Evolutionary conservation across 1,140 invertebrate genomes (phyloP).

Genomic region (Heliconius nattereri): DNA sequence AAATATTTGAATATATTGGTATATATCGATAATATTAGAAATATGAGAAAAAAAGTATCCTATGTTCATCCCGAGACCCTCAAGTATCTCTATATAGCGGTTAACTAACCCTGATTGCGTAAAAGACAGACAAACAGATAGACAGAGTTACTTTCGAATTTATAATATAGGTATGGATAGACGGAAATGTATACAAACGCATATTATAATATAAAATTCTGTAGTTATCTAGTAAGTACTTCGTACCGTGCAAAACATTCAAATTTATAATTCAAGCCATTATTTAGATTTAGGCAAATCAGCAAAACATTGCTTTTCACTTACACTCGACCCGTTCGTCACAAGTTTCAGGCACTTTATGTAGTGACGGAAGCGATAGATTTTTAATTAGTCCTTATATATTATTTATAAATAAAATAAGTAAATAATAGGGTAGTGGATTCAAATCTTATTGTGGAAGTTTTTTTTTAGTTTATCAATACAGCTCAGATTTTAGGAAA

Average conservation of each 20-base stretch:
- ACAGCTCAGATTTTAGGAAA: too few species aligned
- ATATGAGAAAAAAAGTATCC: too few species aligned
- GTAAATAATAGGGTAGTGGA: neutral
- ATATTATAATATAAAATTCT: neutral
- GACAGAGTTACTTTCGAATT: too few species aligned
- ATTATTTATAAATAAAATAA: neutral
- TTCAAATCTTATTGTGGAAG: neutral
- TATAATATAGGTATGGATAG: too few species aligned
- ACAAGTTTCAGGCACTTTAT: conserved; percentile 37
- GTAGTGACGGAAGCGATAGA: conserved; percentile 8
- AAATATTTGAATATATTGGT: too few species aligned
- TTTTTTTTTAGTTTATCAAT: too few species aligned
- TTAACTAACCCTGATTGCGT: too few species aligned
- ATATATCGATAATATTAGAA: too few species aligned
- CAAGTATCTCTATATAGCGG: too few species aligned
- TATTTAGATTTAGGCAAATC: conserved; percentile 76
- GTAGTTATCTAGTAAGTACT: neutral
- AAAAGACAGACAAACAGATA: too few species aligned
- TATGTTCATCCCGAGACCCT: too few species aligned
- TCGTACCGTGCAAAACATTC: conserved; percentile 26
- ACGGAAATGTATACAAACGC: neutral
- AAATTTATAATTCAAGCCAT: conserved; percentile 46
- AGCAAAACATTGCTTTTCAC: conserved; percentile 74
- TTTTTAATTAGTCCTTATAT: neutral
- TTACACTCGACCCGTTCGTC: conserved; percentile 68